These are phyloP conservation scores for Xanthia togata DNA, from an alignment of 2,888 invertebrate species.

Conservation along the genomic window DNA sequence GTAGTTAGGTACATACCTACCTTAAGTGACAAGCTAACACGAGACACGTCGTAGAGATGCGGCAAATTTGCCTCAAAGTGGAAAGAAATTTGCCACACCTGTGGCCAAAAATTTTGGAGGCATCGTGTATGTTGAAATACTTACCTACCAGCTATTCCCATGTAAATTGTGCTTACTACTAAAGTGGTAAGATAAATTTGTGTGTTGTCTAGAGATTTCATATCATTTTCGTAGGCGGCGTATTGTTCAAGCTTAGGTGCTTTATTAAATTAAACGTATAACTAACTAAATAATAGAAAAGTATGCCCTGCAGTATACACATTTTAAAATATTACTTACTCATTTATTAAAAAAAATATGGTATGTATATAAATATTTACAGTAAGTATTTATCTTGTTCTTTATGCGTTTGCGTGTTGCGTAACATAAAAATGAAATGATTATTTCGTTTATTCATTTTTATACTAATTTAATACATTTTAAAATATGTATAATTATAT, in stretches of 20 bases:
- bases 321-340: conserved; percentile 2
- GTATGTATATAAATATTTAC: too few species aligned
- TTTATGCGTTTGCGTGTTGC: background rate
- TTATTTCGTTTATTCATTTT: too few species aligned
- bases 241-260: background rate
- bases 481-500: too few species aligned
- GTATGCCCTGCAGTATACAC: background rate
- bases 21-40: conserved; percentile 23
- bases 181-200: conserved; percentile 22
- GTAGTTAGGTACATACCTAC: background rate
- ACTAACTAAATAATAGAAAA: too few species aligned
- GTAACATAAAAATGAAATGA: too few species aligned
- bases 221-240: background rate
- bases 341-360: too few species aligned
- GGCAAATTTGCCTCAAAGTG: conserved; percentile 33
- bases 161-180: conserved; percentile 34
- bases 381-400: too few species aligned
- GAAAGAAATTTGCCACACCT: conserved; percentile 54
- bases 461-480: too few species aligned
- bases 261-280: background rate
- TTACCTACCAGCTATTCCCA: conserved; percentile 33
- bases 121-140: conserved; percentile 31
- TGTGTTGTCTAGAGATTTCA: conserved; percentile 2
- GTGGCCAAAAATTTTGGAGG: conserved; percentile 35
- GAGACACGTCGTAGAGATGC: conserved; percentile 11